A percentile compares a stretch with the other conserved stretches of the same genome.
phyloP scores from a whole-genome alignment of 2,797 vertebrate species.

The Merluccius polli region DNA sequence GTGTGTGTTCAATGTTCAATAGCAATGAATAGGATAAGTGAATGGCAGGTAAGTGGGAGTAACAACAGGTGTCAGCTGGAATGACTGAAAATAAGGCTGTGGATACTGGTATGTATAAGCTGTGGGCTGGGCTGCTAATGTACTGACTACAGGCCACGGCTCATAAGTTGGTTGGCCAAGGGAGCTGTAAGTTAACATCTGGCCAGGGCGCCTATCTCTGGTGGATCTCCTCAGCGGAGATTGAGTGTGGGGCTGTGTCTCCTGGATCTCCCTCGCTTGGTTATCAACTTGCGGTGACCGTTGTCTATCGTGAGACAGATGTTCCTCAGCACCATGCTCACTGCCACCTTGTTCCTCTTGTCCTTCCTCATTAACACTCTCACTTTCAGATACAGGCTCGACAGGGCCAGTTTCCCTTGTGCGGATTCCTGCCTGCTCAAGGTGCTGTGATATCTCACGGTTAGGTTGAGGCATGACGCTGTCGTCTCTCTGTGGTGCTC shows the following conservation, averaged over 20 bases:
- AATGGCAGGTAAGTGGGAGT: too few species aligned
- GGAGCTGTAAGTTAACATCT: conserved; percentile 9
- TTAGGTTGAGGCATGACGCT: too few species aligned
- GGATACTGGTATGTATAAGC: neutral
- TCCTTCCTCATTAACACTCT: neutral
- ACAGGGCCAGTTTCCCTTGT: too few species aligned
- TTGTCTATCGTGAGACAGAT: neutral
- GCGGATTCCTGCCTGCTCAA: neutral
- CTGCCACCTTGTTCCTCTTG: neutral
- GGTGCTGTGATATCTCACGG: neutral
- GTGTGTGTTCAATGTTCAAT: too few species aligned
- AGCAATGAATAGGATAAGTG: too few species aligned
- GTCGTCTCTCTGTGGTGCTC: too few species aligned
- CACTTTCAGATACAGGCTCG: neutral
- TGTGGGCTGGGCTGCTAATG: neutral
- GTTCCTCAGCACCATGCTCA: neutral
- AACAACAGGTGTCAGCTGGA: too few species aligned
- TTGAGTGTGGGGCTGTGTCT: neutral
- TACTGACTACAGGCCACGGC: conserved; percentile 2
- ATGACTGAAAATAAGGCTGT: too few species aligned
- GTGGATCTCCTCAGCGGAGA: conserved; percentile 8
- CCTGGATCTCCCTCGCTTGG: neutral
- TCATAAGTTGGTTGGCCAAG: conserved; percentile 13
- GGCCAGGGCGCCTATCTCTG: conserved; percentile 5
- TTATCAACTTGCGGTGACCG: neutral